phyloP scores from a whole-genome alignment of 1,140 invertebrate genomes.

The Chironomus striatipennis region DNA sequence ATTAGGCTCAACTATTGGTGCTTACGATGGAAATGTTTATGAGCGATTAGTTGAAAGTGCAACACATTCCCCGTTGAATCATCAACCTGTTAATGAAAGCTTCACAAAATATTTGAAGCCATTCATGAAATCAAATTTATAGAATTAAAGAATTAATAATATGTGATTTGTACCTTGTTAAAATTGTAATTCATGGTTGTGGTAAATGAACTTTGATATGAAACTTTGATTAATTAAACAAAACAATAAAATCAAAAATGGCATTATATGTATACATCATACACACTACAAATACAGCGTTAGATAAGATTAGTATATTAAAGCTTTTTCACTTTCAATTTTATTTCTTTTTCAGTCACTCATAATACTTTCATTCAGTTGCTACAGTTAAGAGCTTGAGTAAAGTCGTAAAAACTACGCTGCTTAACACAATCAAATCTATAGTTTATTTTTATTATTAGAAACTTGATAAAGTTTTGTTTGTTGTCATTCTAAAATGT shows the following conservation, averaged over 20 bases:
- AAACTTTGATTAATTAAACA: too few species aligned
- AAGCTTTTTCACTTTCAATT: too few species aligned
- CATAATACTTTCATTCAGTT: too few species aligned
- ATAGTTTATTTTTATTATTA: background rate
- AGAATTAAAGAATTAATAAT: constrained; percentile 29
- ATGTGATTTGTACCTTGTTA: background rate
- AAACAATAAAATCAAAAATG: too few species aligned
- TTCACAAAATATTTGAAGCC: constrained; percentile 70
- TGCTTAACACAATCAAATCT: too few species aligned
- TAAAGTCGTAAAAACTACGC: too few species aligned
- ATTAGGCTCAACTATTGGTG: constrained; percentile 71
- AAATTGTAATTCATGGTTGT: background rate
- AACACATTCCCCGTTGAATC: constrained; percentile 76
- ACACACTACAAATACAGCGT: background rate
- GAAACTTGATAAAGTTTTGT: background rate
- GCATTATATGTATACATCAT: too few species aligned
- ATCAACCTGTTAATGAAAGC: constrained; percentile 64
- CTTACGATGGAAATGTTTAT: constrained; percentile 87
- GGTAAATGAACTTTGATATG: too few species aligned
- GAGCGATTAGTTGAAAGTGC: constrained; percentile 78
- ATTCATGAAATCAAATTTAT: constrained; percentile 63
- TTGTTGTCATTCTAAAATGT: background rate
- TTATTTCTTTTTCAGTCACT: too few species aligned
- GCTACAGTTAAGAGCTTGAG: too few species aligned
- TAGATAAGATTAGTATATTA: background rate